Base-by-base conservation (phyloP, 2,113 vertebrate species). In the Amphilophus citrinellus region DNA sequence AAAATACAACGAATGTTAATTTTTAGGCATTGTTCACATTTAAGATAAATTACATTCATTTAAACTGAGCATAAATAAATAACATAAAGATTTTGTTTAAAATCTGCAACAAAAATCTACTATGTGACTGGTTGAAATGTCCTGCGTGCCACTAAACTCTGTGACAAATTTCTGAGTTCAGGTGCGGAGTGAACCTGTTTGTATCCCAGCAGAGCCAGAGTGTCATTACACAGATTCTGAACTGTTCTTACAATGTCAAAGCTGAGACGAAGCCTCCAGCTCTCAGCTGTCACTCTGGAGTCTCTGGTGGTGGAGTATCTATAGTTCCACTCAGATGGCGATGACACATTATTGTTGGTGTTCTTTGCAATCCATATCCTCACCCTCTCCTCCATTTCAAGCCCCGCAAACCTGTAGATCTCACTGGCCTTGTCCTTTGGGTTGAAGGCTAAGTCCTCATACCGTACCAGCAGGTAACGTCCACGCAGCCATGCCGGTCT, bases 381-480 rank as follows among this genome's bases (percentile, higher is more conserved):
- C 50, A 97, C 96, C 58, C 90, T 93, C 13, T 90, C 83, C 22
- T 94, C 93, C 93, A 96, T 92, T 50, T 95, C 90, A 76, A 97
- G 78, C 3, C 96, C 96, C 14, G 95, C 58, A 65, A 97, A 97
- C 73, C 87, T 94, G 84, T 96, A 97, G 37, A 97, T 95, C 79
- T 96, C 95, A 5, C 78, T 79, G 22, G 95, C 88, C 32, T 96
- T 96, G 32, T 91, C 89, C 79, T 91, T 84, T 0, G 96, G 96
- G 30, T 94, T 93, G 17, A 91, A 89, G 2, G 96, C 96, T 71
- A 97, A 80, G 82, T 97, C 96, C 92, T 97, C 96, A 17, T 97
- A 97, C 8, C 96, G 93, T 42, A 97, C 94, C 62, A 97, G 88
- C 37, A 97, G 84, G 82, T 97, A 97, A 76, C 95, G 95, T 6